These are phyloP conservation scores for Oscarella lobularis DNA, from an alignment of 37 sponge, comb jelly and placozoan genomes.

Conservation along the genomic window DNA sequence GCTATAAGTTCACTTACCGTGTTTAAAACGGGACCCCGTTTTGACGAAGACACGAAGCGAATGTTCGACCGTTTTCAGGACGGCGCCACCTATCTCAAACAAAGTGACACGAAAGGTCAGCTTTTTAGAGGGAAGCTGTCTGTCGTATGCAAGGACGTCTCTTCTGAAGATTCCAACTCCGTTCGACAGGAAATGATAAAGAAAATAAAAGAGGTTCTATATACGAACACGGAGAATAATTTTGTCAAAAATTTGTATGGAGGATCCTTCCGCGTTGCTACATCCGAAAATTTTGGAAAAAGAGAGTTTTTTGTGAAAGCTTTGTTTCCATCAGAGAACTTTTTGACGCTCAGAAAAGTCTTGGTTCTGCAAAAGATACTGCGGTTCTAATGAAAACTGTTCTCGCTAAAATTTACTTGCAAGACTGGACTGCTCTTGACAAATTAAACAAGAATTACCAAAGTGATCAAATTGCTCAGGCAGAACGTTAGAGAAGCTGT, in stretches of 20 bases:
- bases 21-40: background rate
- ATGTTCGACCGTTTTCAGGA: background rate
- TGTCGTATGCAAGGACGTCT: background rate
- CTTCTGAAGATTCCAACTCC: background rate
- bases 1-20: constrained; percentile 1
- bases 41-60: background rate
- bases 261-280: background rate
- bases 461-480: background rate
- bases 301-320: background rate
- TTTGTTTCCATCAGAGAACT: too few relatives aligned
- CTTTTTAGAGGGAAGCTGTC: background rate
- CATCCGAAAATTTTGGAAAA: background rate
- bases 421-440: constrained; percentile 6
- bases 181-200: background rate
- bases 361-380: too few relatives aligned
- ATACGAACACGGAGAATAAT: background rate
- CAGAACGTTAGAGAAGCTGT: background rate
- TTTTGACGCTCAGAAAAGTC: too few relatives aligned
- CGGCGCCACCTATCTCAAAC: background rate
- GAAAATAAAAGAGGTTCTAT: background rate
- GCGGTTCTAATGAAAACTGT: background rate
- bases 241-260: background rate
- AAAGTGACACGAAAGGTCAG: background rate
- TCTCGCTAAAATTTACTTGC: background rate
- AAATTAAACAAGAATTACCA: background rate